These are phyloP conservation scores for Psylliodes chrysocephalus DNA, from an alignment of 2,888 invertebrate genomes.

Conservation along the genomic window DNA sequence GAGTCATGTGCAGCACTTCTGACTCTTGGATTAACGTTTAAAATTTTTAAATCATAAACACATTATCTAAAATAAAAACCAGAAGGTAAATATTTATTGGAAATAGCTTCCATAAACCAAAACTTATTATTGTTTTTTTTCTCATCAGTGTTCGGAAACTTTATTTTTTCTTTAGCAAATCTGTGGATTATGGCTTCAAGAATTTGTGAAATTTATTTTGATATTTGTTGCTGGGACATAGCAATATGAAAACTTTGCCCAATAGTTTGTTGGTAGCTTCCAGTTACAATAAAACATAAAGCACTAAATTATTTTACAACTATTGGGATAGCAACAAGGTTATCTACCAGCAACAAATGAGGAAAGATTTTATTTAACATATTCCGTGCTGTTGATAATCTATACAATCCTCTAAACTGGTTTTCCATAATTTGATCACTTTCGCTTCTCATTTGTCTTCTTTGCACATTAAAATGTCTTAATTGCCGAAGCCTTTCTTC, in stretches of 20 bases:
- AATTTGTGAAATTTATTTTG: not conserved
- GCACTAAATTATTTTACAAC: not conserved
- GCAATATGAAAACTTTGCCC: not conserved
- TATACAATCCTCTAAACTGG: not conserved
- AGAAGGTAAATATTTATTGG: not conserved
- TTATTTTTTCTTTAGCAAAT: not conserved
- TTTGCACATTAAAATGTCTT: not conserved
- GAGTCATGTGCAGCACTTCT: not conserved
- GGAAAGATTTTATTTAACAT: not conserved
- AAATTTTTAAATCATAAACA: not conserved
- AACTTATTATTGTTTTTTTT: not conserved
- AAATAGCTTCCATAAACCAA: not conserved
- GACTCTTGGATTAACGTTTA: too few species aligned
- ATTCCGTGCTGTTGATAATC: not conserved
- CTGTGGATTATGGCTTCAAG: not conserved
- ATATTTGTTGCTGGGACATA: not conserved
- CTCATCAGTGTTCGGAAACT: not conserved
- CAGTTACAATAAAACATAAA: not conserved
- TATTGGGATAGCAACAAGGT: not conserved
- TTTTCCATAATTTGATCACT: not conserved
- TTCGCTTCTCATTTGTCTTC: too few species aligned
- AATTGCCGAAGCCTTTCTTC: not conserved
- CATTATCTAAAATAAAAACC: not conserved
- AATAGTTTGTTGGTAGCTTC: too few species aligned
- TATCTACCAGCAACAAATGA: not conserved